Base-by-base conservation (phyloP, 92 coral and sea anemone species). In the Porites divaricata region DNA sequence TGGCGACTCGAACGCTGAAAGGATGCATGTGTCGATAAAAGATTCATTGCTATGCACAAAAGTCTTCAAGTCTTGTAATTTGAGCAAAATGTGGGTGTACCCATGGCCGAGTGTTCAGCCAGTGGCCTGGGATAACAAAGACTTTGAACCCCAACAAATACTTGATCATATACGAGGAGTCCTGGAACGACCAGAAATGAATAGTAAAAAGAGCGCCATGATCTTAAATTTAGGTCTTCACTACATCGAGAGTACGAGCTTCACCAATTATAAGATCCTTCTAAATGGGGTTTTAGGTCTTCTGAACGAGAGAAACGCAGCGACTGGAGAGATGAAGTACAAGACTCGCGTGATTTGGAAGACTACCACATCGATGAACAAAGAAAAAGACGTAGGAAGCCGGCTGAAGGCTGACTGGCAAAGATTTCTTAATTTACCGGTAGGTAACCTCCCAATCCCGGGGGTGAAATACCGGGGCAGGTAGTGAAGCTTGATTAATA, bases 1-100 rank as follows among this genome's bases (percentile, higher is more conserved):
- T 73, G 98, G 98, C 12, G 98, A 95, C 70, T 95, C 98, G 9
- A 98, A 95, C 62, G 98, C 98, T 11, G 91, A 91, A 58, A 67
- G 98, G 66, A 70, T 93, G 61, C 57, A 91, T 75, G 59, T 53
- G 24, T 86, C 93, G 25, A 58, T 95, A 52, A 45, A 66, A 28
- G 74, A 89, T 25, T 84, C 89, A 22, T 67, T 88, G 8, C 89
- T 95, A 2, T 95, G 98, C 49, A 88, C 51, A 35, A 64, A 87
- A n/a, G 67, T 95, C 49, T 95, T 95, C 70, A 80, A 81, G 67
- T 87, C 93, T 9, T 95, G 98, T 24, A 72, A 90, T 13, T 83
- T 93, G 7, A 88, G 91, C n/a, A 92, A 85, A 77, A 83, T 94
- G 81, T 95, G 98, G 98, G 93, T 92, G 14, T 95, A 95, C 74